A percentile compares a stretch with the other conserved stretches of the same genome.
These are phyloP conservation scores for Muricea muricata DNA, from an alignment of 92 coral and sea anemone species.

Conservation along the genomic window DNA sequence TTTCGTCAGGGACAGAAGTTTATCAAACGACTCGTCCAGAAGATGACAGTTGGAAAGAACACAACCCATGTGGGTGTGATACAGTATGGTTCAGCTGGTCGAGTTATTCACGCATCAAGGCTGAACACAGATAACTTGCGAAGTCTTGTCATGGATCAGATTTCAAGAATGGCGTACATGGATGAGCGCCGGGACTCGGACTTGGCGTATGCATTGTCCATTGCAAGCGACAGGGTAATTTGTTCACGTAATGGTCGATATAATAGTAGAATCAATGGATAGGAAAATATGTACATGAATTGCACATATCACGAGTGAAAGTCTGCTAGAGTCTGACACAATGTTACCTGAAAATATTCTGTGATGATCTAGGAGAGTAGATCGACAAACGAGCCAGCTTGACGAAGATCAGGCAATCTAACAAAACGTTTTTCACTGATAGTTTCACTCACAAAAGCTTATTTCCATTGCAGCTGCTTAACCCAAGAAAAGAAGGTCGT, in stretches of 20 bases:
- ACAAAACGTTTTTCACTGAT: too few relatives aligned
- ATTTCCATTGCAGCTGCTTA: conserved; percentile 14
- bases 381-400: too few relatives aligned
- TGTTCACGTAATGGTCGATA: neutral
- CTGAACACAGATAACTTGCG: conserved; percentile 15
- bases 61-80: conserved; percentile 22
- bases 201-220: conserved; percentile 27
- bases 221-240: conserved; percentile 38
- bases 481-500: conserved; percentile 11
- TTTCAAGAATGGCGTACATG: conserved; percentile 11
- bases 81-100: conserved; percentile 20
- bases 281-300: too few relatives aligned
- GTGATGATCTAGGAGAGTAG: too few relatives aligned
- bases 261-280: too few relatives aligned
- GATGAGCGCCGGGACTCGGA: neutral
- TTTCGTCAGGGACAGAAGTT: conserved; percentile 16
- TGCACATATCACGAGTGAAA: too few relatives aligned
- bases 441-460: neutral
- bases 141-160: neutral
- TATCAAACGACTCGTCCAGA: neutral
- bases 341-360: too few relatives aligned
- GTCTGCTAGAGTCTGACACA: too few relatives aligned
- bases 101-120: neutral
- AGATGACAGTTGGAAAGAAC: conserved; percentile 27
- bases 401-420: too few relatives aligned